A percentile compares a stretch with the other conserved stretches of the same genome.
phyloP scores from a whole-genome alignment of 2,113 vertebrate genomes.

The Prionailurus viverrinus region DNA sequence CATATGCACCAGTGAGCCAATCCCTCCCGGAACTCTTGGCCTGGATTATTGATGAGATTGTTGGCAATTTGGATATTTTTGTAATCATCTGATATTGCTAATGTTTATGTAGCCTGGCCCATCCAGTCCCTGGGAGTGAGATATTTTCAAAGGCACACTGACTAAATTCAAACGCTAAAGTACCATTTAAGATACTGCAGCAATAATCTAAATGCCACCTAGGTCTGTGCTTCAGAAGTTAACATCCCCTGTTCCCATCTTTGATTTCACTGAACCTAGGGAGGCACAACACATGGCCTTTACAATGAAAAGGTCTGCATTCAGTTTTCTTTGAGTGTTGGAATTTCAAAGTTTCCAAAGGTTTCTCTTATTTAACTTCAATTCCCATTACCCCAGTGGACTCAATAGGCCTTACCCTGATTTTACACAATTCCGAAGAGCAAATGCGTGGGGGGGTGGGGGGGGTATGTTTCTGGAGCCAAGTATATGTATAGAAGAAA shows the following conservation, averaged over 20 bases:
- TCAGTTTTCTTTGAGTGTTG: not conserved
- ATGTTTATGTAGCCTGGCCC: slow-evolving; percentile 16
- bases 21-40: not conserved
- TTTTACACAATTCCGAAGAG: not conserved
- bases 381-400: not conserved
- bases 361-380: not conserved
- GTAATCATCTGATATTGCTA: slow-evolving; percentile 23
- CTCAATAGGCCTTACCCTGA: not conserved
- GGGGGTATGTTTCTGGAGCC: not conserved
- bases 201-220: not conserved
- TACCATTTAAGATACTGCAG: not conserved
- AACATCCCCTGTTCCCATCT: not conserved
- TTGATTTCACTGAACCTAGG: not conserved
- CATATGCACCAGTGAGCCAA: not conserved
- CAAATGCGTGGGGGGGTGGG: not conserved
- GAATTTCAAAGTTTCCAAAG: slow-evolving; percentile 31
- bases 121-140: not conserved
- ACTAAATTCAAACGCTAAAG: slow-evolving; percentile 49
- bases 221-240: not conserved
- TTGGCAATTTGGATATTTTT: not conserved
- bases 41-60: not conserved
- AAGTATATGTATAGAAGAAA: not conserved
- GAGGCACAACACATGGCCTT: not conserved
- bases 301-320: not conserved
- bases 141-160: slow-evolving; percentile 62